phyloP scores from a whole-genome alignment of 2,113 vertebrate genomes.

The Dendropsophus ebraccatus region DNA sequence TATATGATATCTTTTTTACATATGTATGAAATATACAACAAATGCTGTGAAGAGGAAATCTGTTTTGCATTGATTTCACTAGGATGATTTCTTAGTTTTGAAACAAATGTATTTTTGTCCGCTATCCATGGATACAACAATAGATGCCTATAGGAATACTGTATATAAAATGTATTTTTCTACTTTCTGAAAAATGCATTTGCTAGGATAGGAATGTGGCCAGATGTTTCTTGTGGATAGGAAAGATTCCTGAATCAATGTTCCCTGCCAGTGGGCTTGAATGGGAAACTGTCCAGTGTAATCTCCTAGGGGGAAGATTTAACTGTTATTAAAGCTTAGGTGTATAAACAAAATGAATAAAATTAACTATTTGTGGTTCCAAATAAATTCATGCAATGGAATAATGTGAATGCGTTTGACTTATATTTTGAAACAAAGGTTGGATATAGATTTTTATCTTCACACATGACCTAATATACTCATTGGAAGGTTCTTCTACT shows the following conservation, averaged over 20 bases:
- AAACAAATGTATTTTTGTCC: neutral
- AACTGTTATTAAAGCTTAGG: conserved; percentile 51
- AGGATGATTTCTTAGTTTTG: neutral
- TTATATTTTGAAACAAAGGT: neutral
- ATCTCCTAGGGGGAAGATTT: conserved; percentile 47
- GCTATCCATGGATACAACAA: neutral
- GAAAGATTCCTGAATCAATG: conserved; percentile 41
- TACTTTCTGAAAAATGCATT: conserved; percentile 24
- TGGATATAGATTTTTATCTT: neutral
- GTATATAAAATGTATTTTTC: conserved; percentile 18
- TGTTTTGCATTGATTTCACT: neutral
- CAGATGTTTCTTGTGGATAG: conserved; percentile 53
- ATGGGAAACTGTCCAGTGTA: conserved; percentile 47
- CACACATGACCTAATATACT: neutral
- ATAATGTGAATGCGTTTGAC: neutral
- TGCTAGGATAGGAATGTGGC: conserved; percentile 50
- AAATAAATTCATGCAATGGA: neutral
- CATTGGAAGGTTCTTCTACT: neutral
- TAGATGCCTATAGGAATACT: conserved; percentile 3
- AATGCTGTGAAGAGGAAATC: no score
- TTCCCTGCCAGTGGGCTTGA: conserved; percentile 40
- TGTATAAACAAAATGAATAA: conserved; percentile 35
- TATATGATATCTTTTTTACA: no score
- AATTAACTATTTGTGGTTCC: conserved; percentile 32
- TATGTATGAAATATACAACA: neutral